Conservation (phyloP, 2,113 vertebrate genomes). For the Dasyprocta punctata region DNA sequence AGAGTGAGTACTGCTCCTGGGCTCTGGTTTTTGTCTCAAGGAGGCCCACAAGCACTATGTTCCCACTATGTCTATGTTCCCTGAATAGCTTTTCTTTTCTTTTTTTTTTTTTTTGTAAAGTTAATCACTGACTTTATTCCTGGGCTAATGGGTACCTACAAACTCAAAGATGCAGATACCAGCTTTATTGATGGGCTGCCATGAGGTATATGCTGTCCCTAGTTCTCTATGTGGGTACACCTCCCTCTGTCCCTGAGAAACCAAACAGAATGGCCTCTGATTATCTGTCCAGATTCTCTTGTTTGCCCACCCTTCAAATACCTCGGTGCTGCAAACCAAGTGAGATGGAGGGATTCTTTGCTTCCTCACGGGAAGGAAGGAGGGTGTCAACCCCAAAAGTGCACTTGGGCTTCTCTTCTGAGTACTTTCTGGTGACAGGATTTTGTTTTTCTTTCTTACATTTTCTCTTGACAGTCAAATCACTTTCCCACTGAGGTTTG, state of each 20-base stretch:
- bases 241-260: not conserved
- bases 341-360: not conserved
- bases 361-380: not conserved
- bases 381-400: accelerated
- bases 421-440: not conserved
- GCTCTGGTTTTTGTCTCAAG: not conserved
- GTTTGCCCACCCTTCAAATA: accelerated
- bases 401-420: not conserved
- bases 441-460: conserved; percentile 17
- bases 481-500: conserved; percentile 35
- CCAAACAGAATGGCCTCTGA: not conserved
- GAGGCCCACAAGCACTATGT: not conserved
- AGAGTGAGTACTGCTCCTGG: not conserved
- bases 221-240: no score
- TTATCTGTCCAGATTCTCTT: not conserved
- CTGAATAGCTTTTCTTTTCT: not conserved
- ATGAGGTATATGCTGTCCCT: not conserved
- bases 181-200: not conserved
- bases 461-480: conserved; percentile 39
- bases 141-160: not conserved
- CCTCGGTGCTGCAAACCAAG: not conserved
- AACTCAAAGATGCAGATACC: not conserved
- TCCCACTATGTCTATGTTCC: not conserved
- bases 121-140: not conserved
- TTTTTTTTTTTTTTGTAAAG: not conserved